A percentile compares a stretch with the other conserved stretches of the same genome.
phyloP scores from a whole-genome alignment of 2,797 vertebrate genomes.

The Chaetophractus vellerosus region DNA sequence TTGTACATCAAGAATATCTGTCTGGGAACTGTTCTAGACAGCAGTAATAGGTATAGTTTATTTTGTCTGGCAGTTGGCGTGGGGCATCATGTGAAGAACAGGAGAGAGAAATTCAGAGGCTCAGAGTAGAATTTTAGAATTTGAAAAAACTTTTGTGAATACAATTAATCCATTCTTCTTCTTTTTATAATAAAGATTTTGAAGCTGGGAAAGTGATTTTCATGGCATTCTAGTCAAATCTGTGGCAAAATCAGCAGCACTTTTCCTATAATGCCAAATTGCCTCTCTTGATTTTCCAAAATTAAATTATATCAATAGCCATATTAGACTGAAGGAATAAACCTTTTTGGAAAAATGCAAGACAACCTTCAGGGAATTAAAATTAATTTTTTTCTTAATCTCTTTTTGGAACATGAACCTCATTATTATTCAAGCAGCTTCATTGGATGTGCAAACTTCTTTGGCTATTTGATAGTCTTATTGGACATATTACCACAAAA shows the following conservation, averaged over 20 bases:
- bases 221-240: constrained; percentile 46
- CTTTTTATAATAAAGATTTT: constrained; percentile 39
- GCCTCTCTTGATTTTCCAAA: constrained; percentile 33
- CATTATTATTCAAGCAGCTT: constrained; percentile 52
- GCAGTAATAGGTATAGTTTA: constrained; percentile 48
- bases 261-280: constrained; percentile 19
- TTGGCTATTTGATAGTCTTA: background rate
- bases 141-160: background rate
- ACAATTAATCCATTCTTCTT: background rate
- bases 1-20: constrained; percentile 18
- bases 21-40: constrained; percentile 27
- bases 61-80: background rate
- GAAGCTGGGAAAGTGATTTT: constrained; percentile 27
- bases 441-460: background rate
- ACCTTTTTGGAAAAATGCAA: constrained; percentile 11
- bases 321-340: constrained; percentile 15
- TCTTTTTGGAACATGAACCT: constrained; percentile 30
- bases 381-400: constrained; percentile 23
- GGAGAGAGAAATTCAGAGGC: constrained; percentile 21
- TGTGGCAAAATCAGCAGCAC: constrained; percentile 32
- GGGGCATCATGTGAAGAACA: constrained; percentile 21
- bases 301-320: background rate
- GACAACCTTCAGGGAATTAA: constrained; percentile 12
- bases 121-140: constrained; percentile 61
- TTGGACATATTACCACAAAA: too few species aligned